Evolutionary conservation across 1,140 invertebrate species (phyloP).

Genomic region (Coptotermes formosanus): DNA sequence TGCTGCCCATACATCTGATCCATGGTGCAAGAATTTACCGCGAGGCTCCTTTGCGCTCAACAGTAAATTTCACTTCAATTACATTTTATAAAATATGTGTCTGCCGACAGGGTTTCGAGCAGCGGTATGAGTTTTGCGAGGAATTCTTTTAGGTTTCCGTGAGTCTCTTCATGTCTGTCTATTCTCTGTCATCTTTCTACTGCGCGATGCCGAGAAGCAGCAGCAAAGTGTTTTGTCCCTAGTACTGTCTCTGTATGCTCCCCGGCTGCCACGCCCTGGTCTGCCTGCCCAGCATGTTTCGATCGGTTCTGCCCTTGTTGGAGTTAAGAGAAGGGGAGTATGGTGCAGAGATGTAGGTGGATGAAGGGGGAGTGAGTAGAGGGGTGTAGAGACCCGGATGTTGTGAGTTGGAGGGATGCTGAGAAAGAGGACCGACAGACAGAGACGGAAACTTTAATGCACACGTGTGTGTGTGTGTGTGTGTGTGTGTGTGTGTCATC

Average conservation of each 20-base stretch:
- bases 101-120: background rate
- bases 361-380: background rate
- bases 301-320: constrained; percentile 17
- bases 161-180: background rate
- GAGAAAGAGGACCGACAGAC: constrained; percentile 8
- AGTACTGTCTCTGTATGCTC: background rate
- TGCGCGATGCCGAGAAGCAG: background rate
- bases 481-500: background rate
- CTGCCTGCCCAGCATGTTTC: background rate
- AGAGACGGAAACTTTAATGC: background rate
- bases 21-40: background rate
- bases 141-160: background rate
- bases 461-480: background rate
- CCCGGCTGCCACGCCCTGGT: background rate
- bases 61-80: background rate
- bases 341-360: background rate
- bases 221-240: background rate
- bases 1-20: background rate
- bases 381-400: constrained; percentile 6
- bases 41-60: background rate
- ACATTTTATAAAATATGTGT: background rate
- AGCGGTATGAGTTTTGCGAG: background rate
- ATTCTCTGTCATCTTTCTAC: background rate
- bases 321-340: background rate
- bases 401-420: constrained; percentile 5